These are phyloP conservation scores for Perizoma affinitatum DNA, from an alignment of 2,888 invertebrate genomes.

Conservation along the genomic window DNA sequence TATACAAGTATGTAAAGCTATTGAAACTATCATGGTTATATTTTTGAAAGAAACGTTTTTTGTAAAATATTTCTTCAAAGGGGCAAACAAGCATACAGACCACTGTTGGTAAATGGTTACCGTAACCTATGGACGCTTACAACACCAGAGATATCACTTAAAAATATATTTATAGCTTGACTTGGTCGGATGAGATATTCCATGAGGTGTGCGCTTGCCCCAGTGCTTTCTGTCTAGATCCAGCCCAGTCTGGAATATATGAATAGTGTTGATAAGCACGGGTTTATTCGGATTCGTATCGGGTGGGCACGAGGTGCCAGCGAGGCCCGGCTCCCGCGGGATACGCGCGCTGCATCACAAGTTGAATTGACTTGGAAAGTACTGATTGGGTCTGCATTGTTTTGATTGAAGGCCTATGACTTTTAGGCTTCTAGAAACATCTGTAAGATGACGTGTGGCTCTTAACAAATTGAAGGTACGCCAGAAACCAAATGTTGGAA, in stretches of 20 bases:
- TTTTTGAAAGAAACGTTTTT: no score
- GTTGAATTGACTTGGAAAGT: background rate
- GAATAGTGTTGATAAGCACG: background rate
- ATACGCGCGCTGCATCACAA: constrained; percentile 1
- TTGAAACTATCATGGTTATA: no score
- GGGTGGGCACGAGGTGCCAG: background rate
- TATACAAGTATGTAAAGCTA: no score
- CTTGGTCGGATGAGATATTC: no score
- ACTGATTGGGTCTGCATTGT: background rate
- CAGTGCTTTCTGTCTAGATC: background rate
- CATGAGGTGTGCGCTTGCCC: no score
- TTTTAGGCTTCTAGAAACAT: background rate
- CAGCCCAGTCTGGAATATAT: background rate
- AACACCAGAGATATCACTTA: no score
- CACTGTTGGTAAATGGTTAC: no score
- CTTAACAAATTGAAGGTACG: background rate
- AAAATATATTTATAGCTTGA: no score
- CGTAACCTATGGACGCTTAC: no score
- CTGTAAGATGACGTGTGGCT: background rate
- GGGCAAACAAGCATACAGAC: no score
- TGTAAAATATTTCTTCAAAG: no score
- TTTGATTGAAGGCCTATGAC: background rate
- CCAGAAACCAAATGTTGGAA: no score
- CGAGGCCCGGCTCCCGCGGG: background rate
- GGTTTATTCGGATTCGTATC: background rate